Conservation (phyloP, 2,113 vertebrate species). For the Antechinus flavipes region DNA sequence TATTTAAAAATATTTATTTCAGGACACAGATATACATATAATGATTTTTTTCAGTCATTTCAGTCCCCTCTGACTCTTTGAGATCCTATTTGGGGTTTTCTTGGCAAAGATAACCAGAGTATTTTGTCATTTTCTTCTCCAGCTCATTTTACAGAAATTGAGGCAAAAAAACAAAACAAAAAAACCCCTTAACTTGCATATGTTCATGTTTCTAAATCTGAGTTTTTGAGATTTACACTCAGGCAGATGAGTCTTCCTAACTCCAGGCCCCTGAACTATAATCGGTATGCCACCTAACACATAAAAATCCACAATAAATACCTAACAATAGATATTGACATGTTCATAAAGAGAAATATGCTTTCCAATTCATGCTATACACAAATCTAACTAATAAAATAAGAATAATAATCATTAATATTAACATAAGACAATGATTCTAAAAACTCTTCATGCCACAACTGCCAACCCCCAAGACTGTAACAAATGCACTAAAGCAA, state of each 20-base stretch:
- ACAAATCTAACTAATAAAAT: slow-evolving; percentile 28
- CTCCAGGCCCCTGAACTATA: too few species aligned
- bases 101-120: too few species aligned
- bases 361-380: slow-evolving; percentile 30
- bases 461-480: not conserved
- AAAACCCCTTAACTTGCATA: too few species aligned
- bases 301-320: not conserved
- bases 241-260: too few species aligned
- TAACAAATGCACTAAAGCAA: not conserved
- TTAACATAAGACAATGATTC: not conserved
- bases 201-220: too few species aligned
- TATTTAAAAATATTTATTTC: slow-evolving; percentile 46
- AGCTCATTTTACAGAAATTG: too few species aligned
- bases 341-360: not conserved
- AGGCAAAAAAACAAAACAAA: too few species aligned
- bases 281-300: too few species aligned
- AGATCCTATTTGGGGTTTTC: too few species aligned
- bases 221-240: too few species aligned
- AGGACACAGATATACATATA: slow-evolving; percentile 35
- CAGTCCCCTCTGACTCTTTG: not conserved
- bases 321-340: not conserved
- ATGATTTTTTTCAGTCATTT: slow-evolving; percentile 34
- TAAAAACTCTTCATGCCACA: slow-evolving; percentile 19
- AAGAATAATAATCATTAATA: slow-evolving; percentile 24
- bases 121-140: too few species aligned